Percentiles rank a stretch among this genome's conserved stretches.
Conservation (phyloP, 1,140 invertebrate species). For the Zaprionus nigranus region DNA sequence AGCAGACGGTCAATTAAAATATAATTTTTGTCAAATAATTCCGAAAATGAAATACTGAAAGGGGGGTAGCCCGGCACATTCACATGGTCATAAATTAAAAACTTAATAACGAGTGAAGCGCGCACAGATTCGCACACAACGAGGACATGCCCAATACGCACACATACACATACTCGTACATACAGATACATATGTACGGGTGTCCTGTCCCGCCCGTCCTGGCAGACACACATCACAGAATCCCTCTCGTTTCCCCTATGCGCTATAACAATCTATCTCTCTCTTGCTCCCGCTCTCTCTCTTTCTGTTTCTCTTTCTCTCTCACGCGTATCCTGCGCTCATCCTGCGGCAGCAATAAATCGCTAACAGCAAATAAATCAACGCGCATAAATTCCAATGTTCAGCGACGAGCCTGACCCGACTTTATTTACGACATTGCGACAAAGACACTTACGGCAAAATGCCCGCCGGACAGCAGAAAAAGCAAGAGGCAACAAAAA, state of each 20-base stretch:
- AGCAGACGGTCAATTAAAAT: conserved; percentile 76
- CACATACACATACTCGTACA: conserved; percentile 16
- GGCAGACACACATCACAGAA: conserved; percentile 61
- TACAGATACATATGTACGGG: conserved; percentile 12
- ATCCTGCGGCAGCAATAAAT: conserved; percentile 83
- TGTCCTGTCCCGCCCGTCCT: conserved; percentile 8
- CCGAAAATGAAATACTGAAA: conserved; percentile 41
- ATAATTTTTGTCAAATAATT: conserved; percentile 71
- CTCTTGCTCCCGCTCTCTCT: conserved; percentile 13
- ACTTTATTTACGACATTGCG: conserved; percentile 83
- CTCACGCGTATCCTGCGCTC: conserved; percentile 49
- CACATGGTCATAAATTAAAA: conserved; percentile 83
- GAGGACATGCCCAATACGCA: conserved; percentile 80
- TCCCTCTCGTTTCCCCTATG: conserved; percentile 13
- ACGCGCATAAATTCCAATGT: conserved; percentile 84
- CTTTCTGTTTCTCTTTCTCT: conserved; percentile 6
- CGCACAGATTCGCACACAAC: conserved; percentile 35
- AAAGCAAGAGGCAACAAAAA: conserved; percentile 9
- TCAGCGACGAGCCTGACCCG: conserved; percentile 74
- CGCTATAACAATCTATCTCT: conserved; percentile 10
- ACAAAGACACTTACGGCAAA: conserved; percentile 80
- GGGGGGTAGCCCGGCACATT: conserved; percentile 56
- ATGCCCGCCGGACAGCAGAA: conserved; percentile 51
- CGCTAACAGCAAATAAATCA: conserved; percentile 84
- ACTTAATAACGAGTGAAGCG: conserved; percentile 77